phyloP scores from a whole-genome alignment of 1,140 invertebrate genomes.

The Panulirus ornatus region DNA sequence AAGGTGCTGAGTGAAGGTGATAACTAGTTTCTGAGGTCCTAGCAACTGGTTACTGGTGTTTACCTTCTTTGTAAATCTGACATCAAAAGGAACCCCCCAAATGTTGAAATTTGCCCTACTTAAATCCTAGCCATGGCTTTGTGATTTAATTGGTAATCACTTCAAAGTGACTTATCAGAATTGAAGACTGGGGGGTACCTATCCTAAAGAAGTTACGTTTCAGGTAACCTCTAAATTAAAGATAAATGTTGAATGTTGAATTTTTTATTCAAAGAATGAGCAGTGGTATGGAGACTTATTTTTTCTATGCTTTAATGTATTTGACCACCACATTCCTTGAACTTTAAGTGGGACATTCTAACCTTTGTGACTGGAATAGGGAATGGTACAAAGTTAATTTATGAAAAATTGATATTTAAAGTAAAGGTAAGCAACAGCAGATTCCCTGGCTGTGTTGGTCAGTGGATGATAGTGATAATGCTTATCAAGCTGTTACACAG shows the following conservation, averaged over 20 bases:
- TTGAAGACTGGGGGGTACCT: neutral
- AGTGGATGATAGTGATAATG: constrained; percentile 28
- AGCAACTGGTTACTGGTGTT: neutral
- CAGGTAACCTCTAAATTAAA: constrained; percentile 40
- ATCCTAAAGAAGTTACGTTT: constrained; percentile 33
- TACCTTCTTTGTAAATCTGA: neutral
- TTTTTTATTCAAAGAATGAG: constrained; percentile 31
- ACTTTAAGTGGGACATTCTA: constrained; percentile 45
- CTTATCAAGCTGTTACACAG: neutral
- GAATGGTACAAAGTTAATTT: constrained; percentile 21
- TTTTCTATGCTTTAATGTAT: constrained; percentile 59
- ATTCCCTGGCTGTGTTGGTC: constrained; percentile 37
- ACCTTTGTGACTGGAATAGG: constrained; percentile 62
- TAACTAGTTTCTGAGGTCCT: neutral
- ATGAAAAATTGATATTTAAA: neutral
- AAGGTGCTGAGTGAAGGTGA: constrained; percentile 2
- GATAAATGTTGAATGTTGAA: constrained; percentile 34
- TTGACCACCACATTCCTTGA: constrained; percentile 55
- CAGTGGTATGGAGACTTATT: constrained; percentile 51
- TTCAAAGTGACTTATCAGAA: neutral
- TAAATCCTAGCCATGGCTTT: neutral
- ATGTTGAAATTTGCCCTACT: neutral
- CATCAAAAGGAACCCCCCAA: neutral
- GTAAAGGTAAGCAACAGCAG: neutral
- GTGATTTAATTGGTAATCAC: neutral